Evolutionary conservation across 2,888 invertebrate species (phyloP), one percentile per base, ranked within the genome.

Genomic region (Sepiola atlantica): DNA sequence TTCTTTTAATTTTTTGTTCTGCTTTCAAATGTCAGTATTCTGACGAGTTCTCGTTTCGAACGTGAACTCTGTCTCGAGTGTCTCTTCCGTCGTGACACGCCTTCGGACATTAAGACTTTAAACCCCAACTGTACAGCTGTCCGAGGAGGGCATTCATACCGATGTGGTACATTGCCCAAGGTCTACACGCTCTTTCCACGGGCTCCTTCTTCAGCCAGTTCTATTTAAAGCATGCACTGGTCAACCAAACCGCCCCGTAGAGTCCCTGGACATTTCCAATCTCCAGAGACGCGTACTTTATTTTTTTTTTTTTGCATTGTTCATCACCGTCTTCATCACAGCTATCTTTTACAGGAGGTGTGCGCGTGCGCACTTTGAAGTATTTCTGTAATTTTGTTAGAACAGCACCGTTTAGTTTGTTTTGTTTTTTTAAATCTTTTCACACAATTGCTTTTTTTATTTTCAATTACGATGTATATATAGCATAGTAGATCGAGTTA

Each of bases 81-180:
- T 32, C 12, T 77, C n/a, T 77, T 28, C 16, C 32, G 32, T 77
- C 77, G 14, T 12, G n/a, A n/a, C n/a, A 77, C 45, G 45, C 8
- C 45, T 77, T 77, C 77, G 77, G 77, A 77, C 77, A 77, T 77
- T 32, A 77, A 32, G n/a, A 77, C 77, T n/a, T 77, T 32, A 77
- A 77, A n/a, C 77, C 77, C 77, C 77, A 77, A 77, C 77, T 77
- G 77, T 77, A 77, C 77, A 77, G 77, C 77, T 77, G 77, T n/a
- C 77, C 77, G 77, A 77, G 77, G 77, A 77, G 77, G 77, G 77
- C 77, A 77, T 77, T 32, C 16, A n/a, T 32, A 32, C 77, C 77
- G n/a, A 14, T 77, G 16, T 16, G 77, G 77, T n/a, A 32, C 77
- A 32, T 77, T 77, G 77, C 77, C 77, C 77, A 77, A 77, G 77